Conservation (phyloP, 2,113 vertebrate genomes). For the Marmota monax region DNA sequence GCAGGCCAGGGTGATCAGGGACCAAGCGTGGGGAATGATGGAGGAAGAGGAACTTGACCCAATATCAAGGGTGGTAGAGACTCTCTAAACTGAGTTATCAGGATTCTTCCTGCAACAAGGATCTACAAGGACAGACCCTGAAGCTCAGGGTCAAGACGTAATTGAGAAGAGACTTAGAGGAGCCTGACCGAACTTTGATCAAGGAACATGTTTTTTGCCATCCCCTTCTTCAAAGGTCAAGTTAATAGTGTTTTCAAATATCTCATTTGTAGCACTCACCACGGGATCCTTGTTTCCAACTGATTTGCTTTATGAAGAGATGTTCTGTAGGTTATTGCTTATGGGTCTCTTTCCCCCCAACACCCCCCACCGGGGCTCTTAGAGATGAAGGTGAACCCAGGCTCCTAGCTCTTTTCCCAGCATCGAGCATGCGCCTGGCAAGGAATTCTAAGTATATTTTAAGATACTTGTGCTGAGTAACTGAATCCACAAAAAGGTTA, state of each 20-base stretch:
- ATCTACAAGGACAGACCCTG: not conserved
- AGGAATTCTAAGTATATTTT: not conserved
- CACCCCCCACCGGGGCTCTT: not conserved
- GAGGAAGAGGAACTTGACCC: not conserved
- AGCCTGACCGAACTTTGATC: not conserved
- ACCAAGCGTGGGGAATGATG: no score
- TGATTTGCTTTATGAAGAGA: slow-evolving; percentile 1
- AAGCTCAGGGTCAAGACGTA: not conserved
- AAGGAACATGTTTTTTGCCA: not conserved
- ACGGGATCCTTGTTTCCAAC: not conserved
- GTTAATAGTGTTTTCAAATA: slow-evolving; percentile 16
- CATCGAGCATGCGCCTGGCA: not conserved
- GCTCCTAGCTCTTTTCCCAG: not conserved
- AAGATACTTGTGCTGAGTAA: slow-evolving; percentile 28
- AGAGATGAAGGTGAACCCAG: slow-evolving; percentile 23
- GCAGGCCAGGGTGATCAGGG: not conserved
- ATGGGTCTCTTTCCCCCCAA: not conserved
- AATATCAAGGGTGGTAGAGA: not conserved
- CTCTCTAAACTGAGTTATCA: not conserved
- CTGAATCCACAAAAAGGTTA: not conserved
- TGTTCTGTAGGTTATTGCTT: slow-evolving; percentile 12
- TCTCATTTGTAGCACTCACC: not conserved
- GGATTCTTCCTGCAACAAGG: not conserved
- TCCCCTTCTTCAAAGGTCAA: not conserved
- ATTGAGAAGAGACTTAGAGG: not conserved